Evolutionary conservation across 2,797 vertebrate genomes (phyloP), one percentile per base, ranked within the genome.

Genomic region (Sebastiscus tertius): DNA sequence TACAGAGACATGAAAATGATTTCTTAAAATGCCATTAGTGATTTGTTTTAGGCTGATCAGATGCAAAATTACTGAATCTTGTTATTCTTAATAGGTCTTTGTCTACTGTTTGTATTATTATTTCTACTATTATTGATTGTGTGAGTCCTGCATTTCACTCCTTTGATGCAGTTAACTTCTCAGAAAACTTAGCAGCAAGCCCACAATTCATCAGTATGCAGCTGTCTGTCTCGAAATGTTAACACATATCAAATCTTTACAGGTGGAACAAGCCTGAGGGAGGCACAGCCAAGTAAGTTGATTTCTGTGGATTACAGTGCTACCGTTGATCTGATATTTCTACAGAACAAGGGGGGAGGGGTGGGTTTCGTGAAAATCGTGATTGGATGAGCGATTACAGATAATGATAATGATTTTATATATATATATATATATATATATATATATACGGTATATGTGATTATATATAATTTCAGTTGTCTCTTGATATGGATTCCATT

Each of bases 251-350:
- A 36, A 59, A 20, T 92, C 8, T 70, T 87, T 85, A 26, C 93
- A 99, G 98, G 91, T 99, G 98, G 98, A 97, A 92, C 92, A 99
- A 98, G 93, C 91, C 96, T n/a, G 98, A 98, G 3, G 96, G 97
- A 71, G 96, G 96, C 68, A 94, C 96, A 82, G 97, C 97, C 77
- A 99, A 97, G 98, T 99, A 95, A 97, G 98, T 91, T 4, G 58
- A 12, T 3, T 20, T n/a, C 8, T 67, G 29, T n/a, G 11, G 13
- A 72, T 13, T 1, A 31, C 2, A 64, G 16, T 56, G n/a, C 42
- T 24, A 1, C 14, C 14, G n/a, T 58, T 63, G 6, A 39, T 49
- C 14, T n/a, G 3, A 70, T 33, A 1, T 54, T 14, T 46, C 49
- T 33, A 5, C 24, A 49, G 10, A 55, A 42, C 4, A 12, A 6